Evolutionary conservation across 1,140 invertebrate genomes (phyloP).

Genomic region (Gonioctena quinquepunctata): DNA sequence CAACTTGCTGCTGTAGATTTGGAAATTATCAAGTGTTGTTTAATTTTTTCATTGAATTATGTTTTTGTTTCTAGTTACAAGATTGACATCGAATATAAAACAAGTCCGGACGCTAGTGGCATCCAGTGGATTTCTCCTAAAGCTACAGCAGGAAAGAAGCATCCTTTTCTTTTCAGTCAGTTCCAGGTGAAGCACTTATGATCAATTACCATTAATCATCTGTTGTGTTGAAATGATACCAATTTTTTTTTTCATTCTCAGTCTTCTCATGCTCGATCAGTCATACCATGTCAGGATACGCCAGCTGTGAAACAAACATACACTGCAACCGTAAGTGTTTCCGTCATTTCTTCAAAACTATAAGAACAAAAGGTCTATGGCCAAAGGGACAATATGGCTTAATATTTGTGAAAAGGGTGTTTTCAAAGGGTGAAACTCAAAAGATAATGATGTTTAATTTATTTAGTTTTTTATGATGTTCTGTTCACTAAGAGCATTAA

Average conservation of each 20-base stretch:
- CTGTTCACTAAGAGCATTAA: too few species aligned
- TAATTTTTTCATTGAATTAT: not conserved
- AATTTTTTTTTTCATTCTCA: conserved; percentile 57
- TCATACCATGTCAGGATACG: conserved; percentile 93
- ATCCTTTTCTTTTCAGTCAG: conserved; percentile 92
- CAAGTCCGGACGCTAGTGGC: conserved; percentile 74
- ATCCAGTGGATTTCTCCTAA: conserved; percentile 87
- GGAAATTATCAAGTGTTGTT: conserved; percentile 5
- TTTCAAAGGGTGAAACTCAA: too few species aligned
- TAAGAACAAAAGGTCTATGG: too few species aligned
- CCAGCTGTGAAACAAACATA: conserved; percentile 90
- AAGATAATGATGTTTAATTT: too few species aligned
- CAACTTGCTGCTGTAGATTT: too few species aligned
- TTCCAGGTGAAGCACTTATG: conserved; percentile 85
- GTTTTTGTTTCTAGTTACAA: conserved; percentile 28
- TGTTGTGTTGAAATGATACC: too few species aligned
- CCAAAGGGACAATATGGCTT: too few species aligned
- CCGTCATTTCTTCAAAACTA: not conserved
- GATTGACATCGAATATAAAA: conserved; percentile 71
- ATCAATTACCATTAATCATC: too few species aligned
- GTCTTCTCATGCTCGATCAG: conserved; percentile 86
- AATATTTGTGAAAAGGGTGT: too few species aligned
- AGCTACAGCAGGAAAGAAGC: conserved; percentile 84
- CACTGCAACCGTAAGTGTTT: conserved; percentile 70
- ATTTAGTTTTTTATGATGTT: too few species aligned